A percentile compares a stretch with the other conserved stretches of the same genome.
Evolutionary conservation across 2,113 vertebrate species (phyloP).

Genomic region (Labrus mixtus): DNA sequence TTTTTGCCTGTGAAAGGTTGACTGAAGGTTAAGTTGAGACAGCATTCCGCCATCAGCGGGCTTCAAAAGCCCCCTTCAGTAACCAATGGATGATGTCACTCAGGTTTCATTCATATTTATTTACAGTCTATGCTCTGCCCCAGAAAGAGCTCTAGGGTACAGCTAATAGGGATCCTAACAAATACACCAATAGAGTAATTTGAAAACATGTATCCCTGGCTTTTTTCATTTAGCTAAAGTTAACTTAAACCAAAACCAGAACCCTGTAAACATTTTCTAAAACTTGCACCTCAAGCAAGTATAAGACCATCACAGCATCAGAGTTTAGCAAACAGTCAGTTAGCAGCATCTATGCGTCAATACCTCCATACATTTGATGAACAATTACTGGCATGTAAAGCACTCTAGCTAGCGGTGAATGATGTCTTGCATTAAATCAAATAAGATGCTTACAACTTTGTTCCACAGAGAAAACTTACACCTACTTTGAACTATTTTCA

Average conservation of each 20-base stretch:
- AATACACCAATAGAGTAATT: too few species aligned
- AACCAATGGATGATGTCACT: too few species aligned
- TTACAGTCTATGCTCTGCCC: too few species aligned
- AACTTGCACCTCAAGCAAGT: background rate
- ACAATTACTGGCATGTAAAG: conserved; percentile 65
- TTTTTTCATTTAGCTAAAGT: too few species aligned
- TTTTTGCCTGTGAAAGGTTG: too few species aligned
- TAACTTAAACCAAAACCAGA: background rate
- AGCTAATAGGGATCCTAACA: too few species aligned
- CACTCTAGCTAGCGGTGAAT: conserved; percentile 56
- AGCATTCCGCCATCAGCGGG: too few species aligned
- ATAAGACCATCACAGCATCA: background rate
- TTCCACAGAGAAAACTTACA: conserved; percentile 87
- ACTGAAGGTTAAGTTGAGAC: too few species aligned
- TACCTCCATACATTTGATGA: conserved; percentile 68
- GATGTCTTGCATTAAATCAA: conserved; percentile 53
- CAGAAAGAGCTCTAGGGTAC: too few species aligned
- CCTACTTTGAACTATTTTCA: conserved; percentile 98
- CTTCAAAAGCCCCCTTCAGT: too few species aligned
- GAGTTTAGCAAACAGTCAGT: conserved; percentile 6
- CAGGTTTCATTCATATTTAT: too few species aligned
- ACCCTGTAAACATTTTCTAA: background rate
- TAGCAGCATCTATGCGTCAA: conserved; percentile 3
- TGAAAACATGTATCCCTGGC: too few species aligned
- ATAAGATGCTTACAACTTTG: conserved; percentile 62